Evolutionary conservation across 2,888 invertebrate genomes (phyloP), one percentile per base, ranked within the genome.

Genomic region (Scotopteryx bipunctaria): DNA sequence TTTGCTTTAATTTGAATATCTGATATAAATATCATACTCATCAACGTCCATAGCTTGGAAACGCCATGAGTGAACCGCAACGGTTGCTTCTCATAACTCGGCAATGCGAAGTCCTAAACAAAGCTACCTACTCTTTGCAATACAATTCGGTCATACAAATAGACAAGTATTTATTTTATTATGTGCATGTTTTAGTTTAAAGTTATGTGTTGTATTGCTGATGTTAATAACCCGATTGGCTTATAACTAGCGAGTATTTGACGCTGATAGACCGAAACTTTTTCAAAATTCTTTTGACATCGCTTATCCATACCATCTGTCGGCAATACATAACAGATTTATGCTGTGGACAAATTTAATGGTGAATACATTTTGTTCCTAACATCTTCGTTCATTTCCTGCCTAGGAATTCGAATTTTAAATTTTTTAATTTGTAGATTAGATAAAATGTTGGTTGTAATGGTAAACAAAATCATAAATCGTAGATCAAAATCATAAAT

Each of bases 251-350:
- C 41, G 48, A 63, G 61, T 53, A 61, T 38, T 49, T 51, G 58
- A 40, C 35, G 40, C 54, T 36, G 46, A 57, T 53, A 46, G 42
- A 56, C 51, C 60, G 40, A 35, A 36, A 59, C 51, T 57, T 62
- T 64, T 70, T 72, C 75, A 64, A 76, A 88, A 84, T 81, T 84
- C 71, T 68, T 61, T 63, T 70, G 68, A 66, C 81, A 83, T 73
- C 71, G 79, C 83, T 81, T 86, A 64, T 61, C 56, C 78, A 80
- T 74, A 66, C 79, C 57, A 58, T 78, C 70, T 78, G 56, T 86
- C 84, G 87, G 87, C 87, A 87, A 86, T 87, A 87, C 87, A 81
- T 80, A 73, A 76, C 76, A 71, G 68, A 59, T 63, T 59, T 73
- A 61, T 72, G 71, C 64, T 59, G 53, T 73, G 78, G 76, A 72